Evolutionary conservation across 1,140 invertebrate genomes (phyloP).

Genomic region (Bombus confusus): DNA sequence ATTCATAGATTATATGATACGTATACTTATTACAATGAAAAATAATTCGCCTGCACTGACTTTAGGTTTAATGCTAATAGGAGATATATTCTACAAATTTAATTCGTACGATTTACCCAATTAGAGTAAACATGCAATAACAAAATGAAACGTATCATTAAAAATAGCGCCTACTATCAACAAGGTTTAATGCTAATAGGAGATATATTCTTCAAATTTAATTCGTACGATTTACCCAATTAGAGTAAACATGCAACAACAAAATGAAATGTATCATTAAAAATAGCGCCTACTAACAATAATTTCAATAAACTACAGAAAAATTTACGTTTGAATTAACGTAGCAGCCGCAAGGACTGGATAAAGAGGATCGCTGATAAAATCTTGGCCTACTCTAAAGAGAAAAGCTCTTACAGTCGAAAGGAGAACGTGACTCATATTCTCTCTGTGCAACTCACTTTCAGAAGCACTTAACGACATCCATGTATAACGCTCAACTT

Average conservation of each 20-base stretch:
- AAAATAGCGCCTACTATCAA: not conserved
- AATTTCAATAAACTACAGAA: not conserved
- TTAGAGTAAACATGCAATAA: not conserved
- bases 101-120: not conserved
- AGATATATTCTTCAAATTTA: not conserved
- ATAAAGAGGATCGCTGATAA: constrained; percentile 16
- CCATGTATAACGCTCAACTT: constrained; percentile 49
- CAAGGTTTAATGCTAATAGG: no score
- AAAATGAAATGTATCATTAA: not conserved
- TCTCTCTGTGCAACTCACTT: constrained; percentile 52
- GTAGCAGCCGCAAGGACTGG: no score
- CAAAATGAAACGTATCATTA: not conserved
- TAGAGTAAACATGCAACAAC: not conserved
- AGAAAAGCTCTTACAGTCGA: constrained; percentile 37
- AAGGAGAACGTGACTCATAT: constrained; percentile 43
- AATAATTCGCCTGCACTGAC: no score
- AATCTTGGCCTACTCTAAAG: constrained; percentile 18
- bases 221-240: not conserved
- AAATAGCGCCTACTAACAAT: not conserved
- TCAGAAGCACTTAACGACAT: constrained; percentile 53
- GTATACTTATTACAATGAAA: no score
- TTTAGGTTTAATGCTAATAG: no score
- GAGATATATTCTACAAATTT: not conserved
- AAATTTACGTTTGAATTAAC: constrained; percentile 25
- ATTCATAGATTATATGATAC: no score